Conservation (phyloP, 2,888 invertebrate genomes). For the Napeogenes sylphis region DNA sequence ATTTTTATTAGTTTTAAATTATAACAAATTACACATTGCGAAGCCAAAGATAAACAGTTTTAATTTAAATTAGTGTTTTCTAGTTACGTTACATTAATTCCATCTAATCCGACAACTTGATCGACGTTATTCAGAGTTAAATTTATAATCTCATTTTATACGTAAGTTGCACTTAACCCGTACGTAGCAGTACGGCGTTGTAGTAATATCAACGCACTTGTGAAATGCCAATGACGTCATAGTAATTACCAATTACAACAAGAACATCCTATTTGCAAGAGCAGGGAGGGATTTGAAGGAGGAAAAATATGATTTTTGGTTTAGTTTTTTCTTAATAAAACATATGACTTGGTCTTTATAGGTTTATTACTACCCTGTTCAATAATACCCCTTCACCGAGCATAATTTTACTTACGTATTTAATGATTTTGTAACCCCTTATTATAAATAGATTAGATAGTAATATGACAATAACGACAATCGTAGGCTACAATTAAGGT, state of each 20-base stretch:
- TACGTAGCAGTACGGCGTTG: not conserved
- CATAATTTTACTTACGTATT: too few species aligned
- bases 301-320: too few species aligned
- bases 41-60: not conserved
- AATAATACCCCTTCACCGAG: too few species aligned
- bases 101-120: slow-evolving; percentile 57
- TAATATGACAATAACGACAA: too few species aligned
- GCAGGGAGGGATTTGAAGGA: too few species aligned
- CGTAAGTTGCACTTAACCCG: not conserved
- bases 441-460: too few species aligned
- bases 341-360: too few species aligned
- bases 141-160: slow-evolving; percentile 53
- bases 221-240: not conserved
- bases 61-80: not conserved
- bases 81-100: slow-evolving; percentile 46
- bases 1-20: too few species aligned
- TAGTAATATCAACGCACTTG: not conserved
- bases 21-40: not conserved
- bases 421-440: too few species aligned
- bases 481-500: too few species aligned
- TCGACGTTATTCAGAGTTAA: slow-evolving; percentile 56
- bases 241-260: not conserved
- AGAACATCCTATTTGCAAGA: not conserved
- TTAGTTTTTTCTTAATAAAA: too few species aligned
- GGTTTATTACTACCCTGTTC: too few species aligned